Base-by-base conservation (phyloP, 2,113 vertebrate genomes). In the Gymnorhina tibicen region DNA sequence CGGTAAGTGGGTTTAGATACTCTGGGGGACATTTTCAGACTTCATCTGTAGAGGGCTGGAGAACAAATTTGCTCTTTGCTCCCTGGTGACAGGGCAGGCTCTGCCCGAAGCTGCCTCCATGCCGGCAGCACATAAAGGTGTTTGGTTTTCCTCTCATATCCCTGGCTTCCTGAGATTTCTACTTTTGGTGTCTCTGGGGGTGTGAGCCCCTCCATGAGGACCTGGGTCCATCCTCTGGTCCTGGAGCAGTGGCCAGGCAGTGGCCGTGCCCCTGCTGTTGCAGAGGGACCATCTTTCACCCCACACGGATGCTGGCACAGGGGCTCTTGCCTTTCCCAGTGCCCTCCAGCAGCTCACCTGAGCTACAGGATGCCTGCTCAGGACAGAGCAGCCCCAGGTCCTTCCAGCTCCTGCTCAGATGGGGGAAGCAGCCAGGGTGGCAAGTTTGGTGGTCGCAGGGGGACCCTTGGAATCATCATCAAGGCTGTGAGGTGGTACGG, bases 181-280 rank as follows among this genome's bases (percentile, higher is more conserved):
- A 4, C 19, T 33, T 63, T 24, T 2, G 8, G 50, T 27, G 41
- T 42, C 44, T 60, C 73, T n/a, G 63, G 0, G 6, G 30, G 9
- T 19, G 33, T 13, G 35, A 72, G 33, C 35, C 19, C 6, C 27
- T 76, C 58, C 52, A 27, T 1, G 12, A 37, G 66, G 52, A 22
- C 0, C 7, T 37, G 18, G 30, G 15, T 30, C 44, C 6, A 1
- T 78, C 10, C 60, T 53, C 15, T 24, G 41, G 8, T 42, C 23
- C 41, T 19, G 70, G 10, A 46, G 58, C 74, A 26, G 56, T 62
- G 86, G 24, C 21, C 2, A 3, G 64, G 59, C 49, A 69, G 50
- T 0, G 1, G 11, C 60, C 0, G 2, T 41, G 67, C 30, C 67
- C 49, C 58, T 59, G 2, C 30, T 6, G 17, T 13, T 55, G 53